Base-by-base conservation (phyloP, 2,113 vertebrate genomes). In the Zosterops hypoxanthus region DNA sequence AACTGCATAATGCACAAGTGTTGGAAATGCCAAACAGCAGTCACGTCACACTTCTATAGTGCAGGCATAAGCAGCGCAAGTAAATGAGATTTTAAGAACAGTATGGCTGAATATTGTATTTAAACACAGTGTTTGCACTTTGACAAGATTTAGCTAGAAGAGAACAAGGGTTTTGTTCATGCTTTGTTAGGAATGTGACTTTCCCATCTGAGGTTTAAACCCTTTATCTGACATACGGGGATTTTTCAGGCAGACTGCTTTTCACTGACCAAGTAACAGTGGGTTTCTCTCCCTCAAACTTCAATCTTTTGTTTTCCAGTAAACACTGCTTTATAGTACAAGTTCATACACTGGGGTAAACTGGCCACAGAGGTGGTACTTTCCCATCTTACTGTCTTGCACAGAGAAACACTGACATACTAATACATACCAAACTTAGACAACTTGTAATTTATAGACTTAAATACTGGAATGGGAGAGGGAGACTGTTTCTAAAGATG, bases 1-100 rank as follows among this genome's bases (percentile, higher is more conserved):
- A 98, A 97, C 95, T 96, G 96, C 97, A 96, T 95, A 97, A 98
- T 97, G 96, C 97, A 97, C 97, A 88, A 97, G 91, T 98, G 96
- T 97, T 95, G 97, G 94, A 93, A 95, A 98, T 97, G 97, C 97
- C 93, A 94, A 97, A 98, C 88, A 98, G 97, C 96, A 97, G 91
- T 97, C 97, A 97, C 98, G 95, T 97, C 97, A 98, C 94, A 88
- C 94, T 97, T 96, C 92, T 97, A 94, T 92, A 97, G 86, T 97
- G 97, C 95, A 97, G 97, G 97, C 97, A 90, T 96, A 97, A 98
- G 98, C 97, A 97, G 96, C 95, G 94, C 96, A 98, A 97, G 85
- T 97, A 96, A 94, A 90, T 95, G 92, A 91, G 95, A 82, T 93
- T 96, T 97, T 95, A 91, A 96, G 95, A 97, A 96, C 95, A 95